Evolutionary conservation across 2,888 invertebrate genomes (phyloP).

Genomic region (Allophyes oxyacanthae): DNA sequence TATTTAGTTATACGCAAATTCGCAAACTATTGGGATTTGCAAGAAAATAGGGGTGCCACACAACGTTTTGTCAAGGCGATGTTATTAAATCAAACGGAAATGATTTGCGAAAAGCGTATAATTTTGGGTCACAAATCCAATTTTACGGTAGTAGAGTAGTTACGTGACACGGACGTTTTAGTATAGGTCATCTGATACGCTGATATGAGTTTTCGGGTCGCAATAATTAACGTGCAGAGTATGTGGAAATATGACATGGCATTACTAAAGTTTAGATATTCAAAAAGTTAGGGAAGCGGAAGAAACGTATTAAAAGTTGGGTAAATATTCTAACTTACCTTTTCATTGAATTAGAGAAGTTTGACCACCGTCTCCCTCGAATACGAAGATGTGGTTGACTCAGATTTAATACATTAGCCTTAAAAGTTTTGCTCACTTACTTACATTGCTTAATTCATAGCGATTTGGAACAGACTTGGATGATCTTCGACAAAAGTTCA

Average conservation of each 20-base stretch:
- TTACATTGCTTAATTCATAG: too few relatives aligned
- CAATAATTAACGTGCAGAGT: conserved; percentile 33
- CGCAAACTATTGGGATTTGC: conserved; percentile 56
- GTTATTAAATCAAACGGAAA: conserved; percentile 73
- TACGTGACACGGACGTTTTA: conserved; percentile 34
- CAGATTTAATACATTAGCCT: conserved; percentile 24
- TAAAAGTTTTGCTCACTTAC: conserved; percentile 6
- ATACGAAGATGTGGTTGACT: conserved; percentile 9
- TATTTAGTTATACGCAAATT: conserved; percentile 54
- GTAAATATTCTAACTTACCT: background rate
- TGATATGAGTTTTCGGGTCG: conserved; percentile 35
- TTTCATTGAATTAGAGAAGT: conserved; percentile 40
- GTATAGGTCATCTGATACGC: conserved; percentile 47
- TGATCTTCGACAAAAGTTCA: background rate
- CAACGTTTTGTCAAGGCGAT: conserved; percentile 72
- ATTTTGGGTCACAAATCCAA: conserved; percentile 66
- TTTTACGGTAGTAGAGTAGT: conserved; percentile 52
- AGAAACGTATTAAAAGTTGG: too few relatives aligned
- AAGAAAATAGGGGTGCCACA: conserved; percentile 68
- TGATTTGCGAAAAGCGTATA: conserved; percentile 67
- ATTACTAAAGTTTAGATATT: conserved; percentile 7
- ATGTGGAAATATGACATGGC: conserved; percentile 15
- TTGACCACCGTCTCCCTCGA: conserved; percentile 7
- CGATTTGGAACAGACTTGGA: too few relatives aligned
- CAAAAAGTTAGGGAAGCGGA: too few relatives aligned